Base-by-base conservation (phyloP, 2,797 vertebrate genomes). In the Oreochromis mossambicus region DNA sequence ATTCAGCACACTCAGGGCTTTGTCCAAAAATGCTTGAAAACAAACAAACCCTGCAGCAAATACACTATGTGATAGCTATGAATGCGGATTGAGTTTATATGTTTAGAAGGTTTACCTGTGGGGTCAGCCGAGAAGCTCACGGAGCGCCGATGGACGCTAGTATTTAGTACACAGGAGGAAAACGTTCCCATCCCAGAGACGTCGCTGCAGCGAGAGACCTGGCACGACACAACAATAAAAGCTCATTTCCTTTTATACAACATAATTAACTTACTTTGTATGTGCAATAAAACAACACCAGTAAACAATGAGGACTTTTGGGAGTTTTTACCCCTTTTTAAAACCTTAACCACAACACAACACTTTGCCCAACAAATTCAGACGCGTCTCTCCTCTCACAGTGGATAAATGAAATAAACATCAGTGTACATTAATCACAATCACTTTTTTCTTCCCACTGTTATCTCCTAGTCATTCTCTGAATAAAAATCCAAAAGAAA, bases 161-260 rank as follows among this genome's bases (percentile, higher is more conserved):
- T 52, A 41, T 78, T 86, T 14, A 61, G 63, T 6, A 78, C 38
- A 36, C 83, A 83, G 77, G 79, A 87, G 5, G 82, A 90, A 8
- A 89, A 81, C 12, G 84, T 90, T 86, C 83, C 94, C 46, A 88
- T 81, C 48, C 75, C 34, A 9, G 95, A 96, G 17, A 82, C 19
- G 29, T 77, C 82, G 43, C 79, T 87, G 88, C 83, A 79, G 24
- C 12, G n/a, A 80, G 95, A 81, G 14, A 96, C 95, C 96, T 96
- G 87, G 0, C 0, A 77, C 0, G 17, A 81, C 76, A 77, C 61
- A 93, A 73, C 48, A 63, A 85, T 26, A 75, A n/a, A 41, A 70
- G 73, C 70, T 1, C 4, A 3, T 43, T 32, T 75, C 3, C 52
- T 55, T 34, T 24, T 48, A 77, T 17, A 52, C 43, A 75, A 10